A percentile compares a stretch with the other conserved stretches of the same genome.
These are phyloP conservation scores for Syngnathus floridae DNA, from an alignment of 2,113 vertebrate species.

Conservation along the genomic window DNA sequence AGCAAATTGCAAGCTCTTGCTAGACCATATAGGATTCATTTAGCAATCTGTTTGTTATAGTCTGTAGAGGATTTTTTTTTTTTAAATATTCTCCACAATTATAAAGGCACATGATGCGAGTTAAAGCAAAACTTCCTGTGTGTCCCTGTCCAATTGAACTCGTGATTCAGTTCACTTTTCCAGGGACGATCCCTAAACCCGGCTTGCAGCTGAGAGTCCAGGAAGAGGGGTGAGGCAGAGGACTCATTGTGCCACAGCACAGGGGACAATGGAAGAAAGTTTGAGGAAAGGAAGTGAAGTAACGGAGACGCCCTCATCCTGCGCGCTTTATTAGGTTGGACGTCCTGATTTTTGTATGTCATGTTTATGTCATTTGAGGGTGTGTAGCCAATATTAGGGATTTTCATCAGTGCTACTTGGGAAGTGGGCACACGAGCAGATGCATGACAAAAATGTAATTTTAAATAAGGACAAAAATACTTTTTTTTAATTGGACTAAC, in stretches of 20 bases:
- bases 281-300: neutral
- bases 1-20: neutral
- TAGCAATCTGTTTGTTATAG: neutral
- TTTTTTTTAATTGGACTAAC: too few relatives aligned
- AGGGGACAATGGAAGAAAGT: conserved; percentile 2
- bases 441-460: too few relatives aligned
- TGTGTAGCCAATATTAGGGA: neutral
- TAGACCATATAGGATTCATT: neutral
- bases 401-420: too few relatives aligned
- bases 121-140: conserved; percentile 1
- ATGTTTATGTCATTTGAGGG: neutral
- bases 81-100: neutral
- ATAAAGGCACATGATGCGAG: conserved; percentile 1
- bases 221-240: conserved; percentile 4
- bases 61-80: too few relatives aligned
- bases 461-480: too few relatives aligned
- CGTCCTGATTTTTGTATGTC: neutral
- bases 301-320: neutral
- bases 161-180: conserved; percentile 1
- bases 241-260: neutral
- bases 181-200: neutral
- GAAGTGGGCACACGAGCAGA: too few relatives aligned
- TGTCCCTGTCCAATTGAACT: neutral
- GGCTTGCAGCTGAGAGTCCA: neutral
- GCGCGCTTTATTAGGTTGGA: neutral